A percentile compares a stretch with the other conserved stretches of the same genome.
These are phyloP conservation scores for Steatocranus sp. DNA, from an alignment of 2,797 vertebrate species.

Conservation along the genomic window DNA sequence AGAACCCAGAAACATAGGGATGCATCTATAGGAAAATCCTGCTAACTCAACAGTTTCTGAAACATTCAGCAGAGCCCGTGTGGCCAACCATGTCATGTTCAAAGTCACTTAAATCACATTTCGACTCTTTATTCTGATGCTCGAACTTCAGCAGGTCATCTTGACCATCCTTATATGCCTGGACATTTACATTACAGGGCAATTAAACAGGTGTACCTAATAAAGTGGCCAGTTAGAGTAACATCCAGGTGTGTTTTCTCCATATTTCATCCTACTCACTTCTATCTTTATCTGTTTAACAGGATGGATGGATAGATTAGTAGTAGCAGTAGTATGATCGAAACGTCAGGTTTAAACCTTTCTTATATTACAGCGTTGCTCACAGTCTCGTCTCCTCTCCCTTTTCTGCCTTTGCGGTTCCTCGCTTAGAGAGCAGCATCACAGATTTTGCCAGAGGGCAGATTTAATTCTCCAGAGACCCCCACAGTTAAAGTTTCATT, in stretches of 20 bases:
- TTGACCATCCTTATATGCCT: neutral
- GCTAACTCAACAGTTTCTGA: neutral
- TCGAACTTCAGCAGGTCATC: neutral
- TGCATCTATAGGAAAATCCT: neutral
- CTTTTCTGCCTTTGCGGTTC: neutral
- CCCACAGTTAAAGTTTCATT: neutral
- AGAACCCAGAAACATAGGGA: neutral
- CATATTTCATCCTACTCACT: neutral
- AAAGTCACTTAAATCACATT: neutral
- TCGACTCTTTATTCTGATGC: neutral
- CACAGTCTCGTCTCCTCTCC: neutral
- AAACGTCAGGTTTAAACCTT: neutral
- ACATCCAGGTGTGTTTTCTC: neutral
- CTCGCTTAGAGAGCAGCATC: neutral
- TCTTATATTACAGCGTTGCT: neutral
- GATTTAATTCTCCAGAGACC: slow-evolving; percentile 3
- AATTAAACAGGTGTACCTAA: neutral
- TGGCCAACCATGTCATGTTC: neutral
- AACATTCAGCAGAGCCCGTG: neutral
- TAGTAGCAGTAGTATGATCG: neutral
- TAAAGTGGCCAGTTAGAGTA: neutral
- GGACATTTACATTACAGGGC: neutral
- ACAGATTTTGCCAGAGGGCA: neutral
- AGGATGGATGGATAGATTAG: neutral
- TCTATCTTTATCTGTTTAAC: neutral